phyloP scores from a whole-genome alignment of 1,140 invertebrate species.

The Hyposmocoma kahamanoa region DNA sequence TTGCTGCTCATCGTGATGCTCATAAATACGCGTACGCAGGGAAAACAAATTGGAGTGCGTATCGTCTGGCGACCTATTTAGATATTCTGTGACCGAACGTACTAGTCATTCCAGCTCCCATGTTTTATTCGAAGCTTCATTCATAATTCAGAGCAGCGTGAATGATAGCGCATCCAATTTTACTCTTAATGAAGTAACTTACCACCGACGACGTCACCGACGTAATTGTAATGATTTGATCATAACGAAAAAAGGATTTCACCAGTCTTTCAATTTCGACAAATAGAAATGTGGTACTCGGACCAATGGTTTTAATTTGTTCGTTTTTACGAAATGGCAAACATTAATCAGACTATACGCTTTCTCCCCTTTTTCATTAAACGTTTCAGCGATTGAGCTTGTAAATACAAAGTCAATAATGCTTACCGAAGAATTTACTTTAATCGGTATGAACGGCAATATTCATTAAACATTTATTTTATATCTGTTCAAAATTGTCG shows the following conservation, averaged over 20 bases:
- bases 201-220: neutral
- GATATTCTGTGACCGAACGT: constrained; percentile 4
- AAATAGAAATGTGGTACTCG: neutral
- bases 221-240: neutral
- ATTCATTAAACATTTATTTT: neutral
- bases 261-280: neutral
- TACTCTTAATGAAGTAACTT: neutral
- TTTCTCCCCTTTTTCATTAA: too few relatives aligned
- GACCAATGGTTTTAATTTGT: too few relatives aligned
- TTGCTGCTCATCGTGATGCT: too few relatives aligned
- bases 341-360: neutral
- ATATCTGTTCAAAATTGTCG: neutral
- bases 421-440: neutral
- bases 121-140: neutral
- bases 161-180: neutral
- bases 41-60: neutral
- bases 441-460: neutral
- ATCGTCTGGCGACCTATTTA: neutral
- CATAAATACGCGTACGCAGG: neutral
- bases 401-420: neutral
- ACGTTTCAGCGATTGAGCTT: neutral
- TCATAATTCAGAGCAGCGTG: neutral
- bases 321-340: too few relatives aligned
- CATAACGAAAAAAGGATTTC: neutral
- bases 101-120: neutral